Conservation (phyloP, 1,140 invertebrate species). For the Diplogasteroides magnus region DNA sequence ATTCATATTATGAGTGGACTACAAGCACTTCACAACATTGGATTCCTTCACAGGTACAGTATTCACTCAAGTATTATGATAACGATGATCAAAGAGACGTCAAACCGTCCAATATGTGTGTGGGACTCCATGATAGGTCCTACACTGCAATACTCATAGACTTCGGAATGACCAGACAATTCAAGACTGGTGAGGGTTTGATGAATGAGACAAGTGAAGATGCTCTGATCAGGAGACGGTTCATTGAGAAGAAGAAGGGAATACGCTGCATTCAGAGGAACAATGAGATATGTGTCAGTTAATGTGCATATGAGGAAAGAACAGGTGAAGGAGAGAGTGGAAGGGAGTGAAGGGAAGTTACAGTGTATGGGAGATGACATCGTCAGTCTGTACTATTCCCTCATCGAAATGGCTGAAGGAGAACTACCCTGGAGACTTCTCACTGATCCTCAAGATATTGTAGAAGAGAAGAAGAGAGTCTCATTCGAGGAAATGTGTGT, state of each 20-base stretch:
- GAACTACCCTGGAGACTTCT: constrained; percentile 77
- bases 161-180: constrained; percentile 34
- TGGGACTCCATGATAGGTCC: constrained; percentile 14
- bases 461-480: constrained; percentile 5
- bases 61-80: not conserved
- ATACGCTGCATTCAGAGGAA: constrained; percentile 66
- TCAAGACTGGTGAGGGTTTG: not conserved
- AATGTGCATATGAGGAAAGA: constrained; percentile 94
- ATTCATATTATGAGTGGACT: constrained; percentile 25
- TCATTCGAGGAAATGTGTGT: constrained; percentile 1
- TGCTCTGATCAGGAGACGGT: too few species aligned
- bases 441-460: constrained; percentile 13
- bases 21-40: constrained; percentile 25
- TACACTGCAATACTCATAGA: constrained; percentile 28
- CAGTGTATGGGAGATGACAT: constrained; percentile 71
- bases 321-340: too few species aligned
- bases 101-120: constrained; percentile 36
- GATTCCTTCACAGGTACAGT: constrained; percentile 31
- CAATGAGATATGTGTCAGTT: constrained; percentile 92
- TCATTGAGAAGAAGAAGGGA: not conserved
- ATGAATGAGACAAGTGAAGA: too few species aligned
- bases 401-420: constrained; percentile 76
- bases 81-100: constrained; percentile 23
- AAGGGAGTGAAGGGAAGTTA: constrained; percentile 8
- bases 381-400: constrained; percentile 78